A percentile compares a stretch with the other conserved stretches of the same genome.
phyloP scores from a whole-genome alignment of 2,797 vertebrate species.

The Setipinna tenuifilis region DNA sequence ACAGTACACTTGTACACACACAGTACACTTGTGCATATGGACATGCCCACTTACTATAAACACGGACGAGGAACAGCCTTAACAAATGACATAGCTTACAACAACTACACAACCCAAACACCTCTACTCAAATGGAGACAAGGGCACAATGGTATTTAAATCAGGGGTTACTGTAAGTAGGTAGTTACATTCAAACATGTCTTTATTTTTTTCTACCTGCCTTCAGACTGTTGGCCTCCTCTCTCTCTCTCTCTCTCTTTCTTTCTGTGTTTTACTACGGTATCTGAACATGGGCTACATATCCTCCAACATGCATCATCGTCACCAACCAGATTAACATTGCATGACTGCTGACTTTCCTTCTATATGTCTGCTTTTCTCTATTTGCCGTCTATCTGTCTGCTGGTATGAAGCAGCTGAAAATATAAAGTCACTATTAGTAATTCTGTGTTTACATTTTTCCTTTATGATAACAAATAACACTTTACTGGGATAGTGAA shows the following conservation, averaged over 20 bases:
- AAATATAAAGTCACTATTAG: too few relatives aligned
- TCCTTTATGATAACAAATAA: too few relatives aligned
- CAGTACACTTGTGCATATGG: not conserved
- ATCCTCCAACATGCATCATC: not conserved
- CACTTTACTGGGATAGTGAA: too few relatives aligned
- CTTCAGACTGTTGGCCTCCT: too few relatives aligned
- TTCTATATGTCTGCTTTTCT: not conserved
- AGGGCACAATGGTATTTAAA: slow-evolving; percentile 48
- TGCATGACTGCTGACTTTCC: not conserved
- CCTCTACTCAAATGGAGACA: slow-evolving; percentile 47
- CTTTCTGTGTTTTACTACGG: not conserved
- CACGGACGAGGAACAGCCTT: not conserved
- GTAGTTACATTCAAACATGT: not conserved
- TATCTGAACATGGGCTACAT: not conserved
- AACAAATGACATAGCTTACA: not conserved
- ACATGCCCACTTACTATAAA: slow-evolving; percentile 2
- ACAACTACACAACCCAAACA: not conserved
- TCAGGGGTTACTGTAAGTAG: not conserved
- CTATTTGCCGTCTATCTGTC: not conserved
- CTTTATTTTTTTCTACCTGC: not conserved
- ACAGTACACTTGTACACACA: slow-evolving; percentile 31
- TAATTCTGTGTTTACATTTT: too few relatives aligned
- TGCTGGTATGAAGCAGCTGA: too few relatives aligned
- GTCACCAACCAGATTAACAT: not conserved
- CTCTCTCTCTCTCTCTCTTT: not conserved